These are phyloP conservation scores for Tinea pellionella DNA, from an alignment of 2,888 invertebrate species.

Conservation along the genomic window DNA sequence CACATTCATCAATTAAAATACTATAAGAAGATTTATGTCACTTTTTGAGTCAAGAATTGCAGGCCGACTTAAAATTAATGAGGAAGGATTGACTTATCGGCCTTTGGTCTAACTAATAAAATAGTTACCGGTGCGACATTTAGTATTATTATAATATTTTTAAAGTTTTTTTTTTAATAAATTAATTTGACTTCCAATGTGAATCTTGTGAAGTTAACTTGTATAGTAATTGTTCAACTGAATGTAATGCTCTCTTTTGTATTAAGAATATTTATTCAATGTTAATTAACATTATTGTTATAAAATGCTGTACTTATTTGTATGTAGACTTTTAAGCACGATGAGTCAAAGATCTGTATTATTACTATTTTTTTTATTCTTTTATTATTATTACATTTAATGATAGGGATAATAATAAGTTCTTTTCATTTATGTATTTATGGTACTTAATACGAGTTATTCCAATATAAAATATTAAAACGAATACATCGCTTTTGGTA, in stretches of 20 bases:
- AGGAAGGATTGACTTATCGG: no score
- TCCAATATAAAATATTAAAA: slow-evolving; percentile 31
- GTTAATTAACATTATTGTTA: slow-evolving; percentile 57
- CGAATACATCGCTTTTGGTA: neutral
- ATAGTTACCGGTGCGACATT: slow-evolving; percentile 29
- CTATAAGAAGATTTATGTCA: no score
- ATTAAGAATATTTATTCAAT: slow-evolving; percentile 63
- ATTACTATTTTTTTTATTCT: slow-evolving; percentile 67
- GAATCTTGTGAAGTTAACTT: neutral
- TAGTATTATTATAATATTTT: neutral
- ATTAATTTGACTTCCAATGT: neutral
- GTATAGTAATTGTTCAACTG: neutral
- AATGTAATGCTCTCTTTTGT: slow-evolving; percentile 44
- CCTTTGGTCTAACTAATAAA: slow-evolving; percentile 17
- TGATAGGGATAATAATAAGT: slow-evolving; percentile 30
- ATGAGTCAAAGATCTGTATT: slow-evolving; percentile 70
- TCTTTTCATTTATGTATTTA: slow-evolving; percentile 44
- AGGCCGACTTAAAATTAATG: no score
- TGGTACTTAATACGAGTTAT: slow-evolving; percentile 64
- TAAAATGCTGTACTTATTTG: slow-evolving; percentile 46
- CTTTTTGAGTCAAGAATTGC: no score
- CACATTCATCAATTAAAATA: no score
- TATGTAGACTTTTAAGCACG: slow-evolving; percentile 57
- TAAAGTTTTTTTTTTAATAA: neutral
- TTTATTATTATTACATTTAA: slow-evolving; percentile 58